These are phyloP conservation scores for Planococcus citri DNA, from an alignment of 1,140 invertebrate genomes.

Conservation along the genomic window DNA sequence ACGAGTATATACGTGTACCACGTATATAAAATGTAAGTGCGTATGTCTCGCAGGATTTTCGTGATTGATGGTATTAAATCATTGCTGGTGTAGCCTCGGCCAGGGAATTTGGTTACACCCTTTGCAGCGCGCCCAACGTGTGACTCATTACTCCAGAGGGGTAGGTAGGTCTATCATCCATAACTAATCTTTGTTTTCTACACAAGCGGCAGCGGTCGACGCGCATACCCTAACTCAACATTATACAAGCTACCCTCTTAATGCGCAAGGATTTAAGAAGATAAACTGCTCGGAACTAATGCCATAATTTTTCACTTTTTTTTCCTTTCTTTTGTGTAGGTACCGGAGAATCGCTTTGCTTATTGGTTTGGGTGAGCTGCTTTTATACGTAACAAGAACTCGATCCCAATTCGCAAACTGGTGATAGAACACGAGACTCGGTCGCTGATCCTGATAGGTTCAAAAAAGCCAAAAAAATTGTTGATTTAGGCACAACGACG, in stretches of 20 bases:
- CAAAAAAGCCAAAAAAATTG: background rate
- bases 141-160: slow-evolving; percentile 17
- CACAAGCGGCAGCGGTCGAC: slow-evolving; percentile 11
- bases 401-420: background rate
- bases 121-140: background rate
- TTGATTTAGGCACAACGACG: too few species aligned
- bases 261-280: background rate
- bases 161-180: slow-evolving; percentile 14
- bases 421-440: too few species aligned
- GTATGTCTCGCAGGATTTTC: slow-evolving; percentile 7
- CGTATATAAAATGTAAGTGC: too few species aligned
- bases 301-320: slow-evolving; percentile 9
- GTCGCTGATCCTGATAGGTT: background rate
- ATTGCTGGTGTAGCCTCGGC: background rate
- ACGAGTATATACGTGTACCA: too few species aligned
- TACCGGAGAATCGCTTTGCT: too few species aligned
- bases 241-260: background rate
- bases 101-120: background rate
- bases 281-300: slow-evolving; percentile 17
- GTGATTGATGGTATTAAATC: slow-evolving; percentile 15
- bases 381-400: background rate
- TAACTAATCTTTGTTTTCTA: slow-evolving; percentile 18
- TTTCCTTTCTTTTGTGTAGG: too few species aligned
- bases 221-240: slow-evolving; percentile 15
- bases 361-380: background rate